Evolutionary conservation across 2,113 vertebrate genomes (phyloP).

Genomic region (Amblyopsis rosae): DNA sequence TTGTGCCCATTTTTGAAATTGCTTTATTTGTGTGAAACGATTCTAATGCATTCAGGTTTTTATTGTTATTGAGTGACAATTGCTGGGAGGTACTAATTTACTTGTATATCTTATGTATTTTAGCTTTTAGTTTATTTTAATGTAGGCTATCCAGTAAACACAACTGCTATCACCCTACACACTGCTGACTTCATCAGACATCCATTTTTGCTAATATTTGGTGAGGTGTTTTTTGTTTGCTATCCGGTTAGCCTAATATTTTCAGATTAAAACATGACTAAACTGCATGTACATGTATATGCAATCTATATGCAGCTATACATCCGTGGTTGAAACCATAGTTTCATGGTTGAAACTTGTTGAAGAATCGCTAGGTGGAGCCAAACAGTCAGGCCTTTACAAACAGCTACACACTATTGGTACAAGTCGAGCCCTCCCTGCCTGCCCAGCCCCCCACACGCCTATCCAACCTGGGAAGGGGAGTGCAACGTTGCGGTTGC

Average conservation of each 20-base stretch:
- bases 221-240: too few species aligned
- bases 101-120: neutral
- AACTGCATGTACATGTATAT: too few species aligned
- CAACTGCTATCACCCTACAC: too few species aligned
- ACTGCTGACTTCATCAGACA: too few species aligned
- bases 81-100: neutral
- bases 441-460: constrained; percentile 64
- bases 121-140: neutral
- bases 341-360: too few species aligned
- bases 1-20: neutral
- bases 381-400: constrained; percentile 8
- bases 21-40: neutral
- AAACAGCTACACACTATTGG: constrained; percentile 33
- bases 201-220: too few species aligned
- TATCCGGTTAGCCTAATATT: too few species aligned
- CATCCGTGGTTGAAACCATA: too few species aligned
- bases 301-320: too few species aligned
- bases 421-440: constrained; percentile 31
- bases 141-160: neutral
- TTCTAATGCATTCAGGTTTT: neutral
- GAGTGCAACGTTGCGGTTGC: constrained; percentile 55
- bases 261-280: too few species aligned
- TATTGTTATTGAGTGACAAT: too few species aligned
- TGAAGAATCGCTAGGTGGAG: constrained; percentile 47
- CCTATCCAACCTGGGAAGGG: constrained; percentile 53